phyloP scores from a whole-genome alignment of 2,113 vertebrate species.

The Nibea albiflora region DNA sequence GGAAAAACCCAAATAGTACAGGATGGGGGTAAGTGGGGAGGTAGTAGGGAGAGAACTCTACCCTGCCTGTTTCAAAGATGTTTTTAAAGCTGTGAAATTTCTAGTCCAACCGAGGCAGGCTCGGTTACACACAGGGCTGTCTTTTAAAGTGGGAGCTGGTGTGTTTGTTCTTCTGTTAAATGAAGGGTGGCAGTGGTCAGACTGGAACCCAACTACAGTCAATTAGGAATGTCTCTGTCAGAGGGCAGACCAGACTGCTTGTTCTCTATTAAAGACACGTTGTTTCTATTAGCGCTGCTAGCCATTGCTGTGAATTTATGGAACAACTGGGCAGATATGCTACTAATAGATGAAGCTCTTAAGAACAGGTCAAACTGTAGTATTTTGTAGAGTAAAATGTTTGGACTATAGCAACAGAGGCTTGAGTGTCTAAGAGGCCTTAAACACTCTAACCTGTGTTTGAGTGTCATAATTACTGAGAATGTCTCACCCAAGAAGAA shows the following conservation, averaged over 20 bases:
- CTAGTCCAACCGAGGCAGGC: conserved; percentile 60
- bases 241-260: conserved; percentile 65
- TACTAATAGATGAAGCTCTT: not conserved
- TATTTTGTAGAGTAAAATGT: not conserved
- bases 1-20: conserved; percentile 77
- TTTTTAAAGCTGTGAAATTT: conserved; percentile 84
- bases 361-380: not conserved
- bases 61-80: conserved; percentile 82
- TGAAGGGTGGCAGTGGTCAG: conserved; percentile 71
- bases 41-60: conserved; percentile 74
- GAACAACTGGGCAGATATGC: not conserved
- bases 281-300: conserved; percentile 45
- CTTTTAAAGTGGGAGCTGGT: conserved; percentile 64
- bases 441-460: not conserved
- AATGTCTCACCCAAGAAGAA: not conserved
- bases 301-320: conserved; percentile 8
- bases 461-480: not conserved
- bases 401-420: not conserved
- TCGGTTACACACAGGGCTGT: conserved; percentile 71
- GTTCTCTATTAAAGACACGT: conserved; percentile 53
- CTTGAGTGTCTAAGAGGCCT: not conserved
- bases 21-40: conserved; percentile 70
- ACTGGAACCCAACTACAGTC: conserved; percentile 73
- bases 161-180: conserved; percentile 76
- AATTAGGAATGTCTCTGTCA: conserved; percentile 77